Conservation (phyloP, 2,888 invertebrate genomes). For the Malacosoma neustria region DNA sequence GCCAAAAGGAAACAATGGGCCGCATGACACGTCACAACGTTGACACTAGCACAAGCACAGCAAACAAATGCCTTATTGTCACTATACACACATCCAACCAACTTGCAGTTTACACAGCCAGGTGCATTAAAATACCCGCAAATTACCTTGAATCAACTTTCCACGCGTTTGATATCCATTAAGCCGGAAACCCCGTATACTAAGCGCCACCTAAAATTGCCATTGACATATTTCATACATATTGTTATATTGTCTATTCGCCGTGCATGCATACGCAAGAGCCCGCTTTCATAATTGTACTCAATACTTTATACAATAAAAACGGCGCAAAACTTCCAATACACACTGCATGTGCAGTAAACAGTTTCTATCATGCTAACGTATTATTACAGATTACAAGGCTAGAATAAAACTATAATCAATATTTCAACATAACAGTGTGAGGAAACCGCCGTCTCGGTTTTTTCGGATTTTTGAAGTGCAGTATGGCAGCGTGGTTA, state of each 20-base stretch:
- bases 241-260: constrained; percentile 15
- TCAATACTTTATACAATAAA: background rate
- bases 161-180: constrained; percentile 19
- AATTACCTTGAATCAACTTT: constrained; percentile 33
- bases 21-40: background rate
- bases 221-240: constrained; percentile 17
- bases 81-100: background rate
- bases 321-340: constrained; percentile 10
- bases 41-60: background rate
- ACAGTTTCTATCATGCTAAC: constrained; percentile 14
- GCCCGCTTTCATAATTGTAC: background rate
- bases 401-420: constrained; percentile 16
- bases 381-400: constrained; percentile 14
- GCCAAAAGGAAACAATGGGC: background rate
- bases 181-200: constrained; percentile 17
- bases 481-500: background rate
- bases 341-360: constrained; percentile 11
- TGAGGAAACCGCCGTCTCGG: constrained; percentile 19
- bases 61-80: background rate
- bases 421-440: constrained; percentile 21
- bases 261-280: constrained; percentile 9
- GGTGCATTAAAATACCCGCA: no score
- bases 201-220: constrained; percentile 20
- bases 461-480: constrained; percentile 8
- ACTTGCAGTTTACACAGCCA: constrained; percentile 14